Evolutionary conservation across 2,888 invertebrate species (phyloP).

Genomic region (Drosophila borborema): DNA sequence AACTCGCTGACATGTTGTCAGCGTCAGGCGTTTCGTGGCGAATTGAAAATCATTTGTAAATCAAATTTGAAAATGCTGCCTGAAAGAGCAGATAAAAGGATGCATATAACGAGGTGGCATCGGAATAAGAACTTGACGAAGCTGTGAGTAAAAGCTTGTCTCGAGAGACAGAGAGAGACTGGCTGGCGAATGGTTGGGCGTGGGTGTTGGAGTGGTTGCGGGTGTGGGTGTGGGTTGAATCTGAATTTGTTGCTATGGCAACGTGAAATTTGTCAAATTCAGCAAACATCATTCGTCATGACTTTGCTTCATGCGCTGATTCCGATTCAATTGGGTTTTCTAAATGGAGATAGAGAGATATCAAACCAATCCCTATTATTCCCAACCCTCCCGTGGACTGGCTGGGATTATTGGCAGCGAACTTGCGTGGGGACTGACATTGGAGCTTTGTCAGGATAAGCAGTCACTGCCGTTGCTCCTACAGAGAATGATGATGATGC

Average conservation of each 20-base stretch:
- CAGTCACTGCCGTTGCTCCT: conserved; percentile 14
- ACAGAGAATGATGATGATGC: conserved; percentile 39
- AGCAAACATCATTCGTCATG: conserved; percentile 73
- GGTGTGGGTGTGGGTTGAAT: neutral
- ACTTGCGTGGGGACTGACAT: conserved; percentile 41
- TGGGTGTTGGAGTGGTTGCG: neutral
- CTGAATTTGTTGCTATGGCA: conserved; percentile 47
- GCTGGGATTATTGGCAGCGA: conserved; percentile 57
- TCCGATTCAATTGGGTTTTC: conserved; percentile 50
- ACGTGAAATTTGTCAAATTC: conserved; percentile 62
- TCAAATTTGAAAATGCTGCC: conserved; percentile 61
- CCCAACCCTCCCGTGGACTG: neutral
- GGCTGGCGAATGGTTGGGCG: neutral
- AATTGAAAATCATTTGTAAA: conserved; percentile 73
- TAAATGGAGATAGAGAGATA: conserved; percentile 15
- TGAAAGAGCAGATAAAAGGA: conserved; percentile 48
- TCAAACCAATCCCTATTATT: neutral
- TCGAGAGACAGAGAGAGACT: neutral
- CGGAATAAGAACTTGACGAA: neutral
- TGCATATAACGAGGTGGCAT: conserved; percentile 47
- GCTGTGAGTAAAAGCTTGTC: conserved; percentile 19
- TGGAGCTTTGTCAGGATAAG: conserved; percentile 45
- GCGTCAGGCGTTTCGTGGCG: conserved; percentile 31
- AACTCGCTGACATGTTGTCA: conserved; percentile 45
- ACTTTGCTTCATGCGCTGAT: conserved; percentile 37